phyloP scores from a whole-genome alignment of 2,113 vertebrate species.

The Thalassoma bifasciatum region DNA sequence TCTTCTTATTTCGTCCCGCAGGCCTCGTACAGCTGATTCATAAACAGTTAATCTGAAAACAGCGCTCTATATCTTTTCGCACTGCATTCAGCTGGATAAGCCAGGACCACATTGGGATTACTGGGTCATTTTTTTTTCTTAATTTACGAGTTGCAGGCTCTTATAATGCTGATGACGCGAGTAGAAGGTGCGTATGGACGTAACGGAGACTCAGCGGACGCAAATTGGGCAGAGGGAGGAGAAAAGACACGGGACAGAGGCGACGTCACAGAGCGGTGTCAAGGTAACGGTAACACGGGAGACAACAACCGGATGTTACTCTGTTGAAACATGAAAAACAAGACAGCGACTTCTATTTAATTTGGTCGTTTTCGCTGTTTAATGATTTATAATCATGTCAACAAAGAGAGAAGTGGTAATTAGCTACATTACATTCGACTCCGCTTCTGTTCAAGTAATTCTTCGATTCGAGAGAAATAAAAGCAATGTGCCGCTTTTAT shows the following conservation, averaged over 20 bases:
- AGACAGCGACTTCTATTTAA: rapidly evolving
- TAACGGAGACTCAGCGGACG: constrained; percentile 80
- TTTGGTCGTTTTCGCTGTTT: no score
- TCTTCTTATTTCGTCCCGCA: neutral
- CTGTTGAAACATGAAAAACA: neutral
- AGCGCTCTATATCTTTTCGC: neutral
- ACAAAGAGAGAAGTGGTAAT: rapidly evolving
- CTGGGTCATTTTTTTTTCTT: constrained; percentile 45
- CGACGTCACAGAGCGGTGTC: constrained; percentile 59
- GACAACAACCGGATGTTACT: neutral
- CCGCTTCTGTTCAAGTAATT: rapidly evolving
- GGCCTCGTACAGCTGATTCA: neutral
- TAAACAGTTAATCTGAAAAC: neutral
- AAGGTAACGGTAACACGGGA: neutral
- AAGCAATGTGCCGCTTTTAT: constrained; percentile 18
- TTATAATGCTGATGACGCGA: constrained; percentile 73
- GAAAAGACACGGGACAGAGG: constrained; percentile 63
- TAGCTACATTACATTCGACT: rapidly evolving
- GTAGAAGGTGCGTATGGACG: constrained; percentile 72
- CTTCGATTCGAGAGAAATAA: no score
- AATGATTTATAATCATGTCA: rapidly evolving
- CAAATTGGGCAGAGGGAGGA: constrained; percentile 73
- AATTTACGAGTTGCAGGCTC: constrained; percentile 57
- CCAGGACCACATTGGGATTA: constrained; percentile 27
- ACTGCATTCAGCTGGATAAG: neutral